These are phyloP conservation scores for Platygyra sinensis DNA, from an alignment of 64 coral and sea anemone species.

Conservation along the genomic window DNA sequence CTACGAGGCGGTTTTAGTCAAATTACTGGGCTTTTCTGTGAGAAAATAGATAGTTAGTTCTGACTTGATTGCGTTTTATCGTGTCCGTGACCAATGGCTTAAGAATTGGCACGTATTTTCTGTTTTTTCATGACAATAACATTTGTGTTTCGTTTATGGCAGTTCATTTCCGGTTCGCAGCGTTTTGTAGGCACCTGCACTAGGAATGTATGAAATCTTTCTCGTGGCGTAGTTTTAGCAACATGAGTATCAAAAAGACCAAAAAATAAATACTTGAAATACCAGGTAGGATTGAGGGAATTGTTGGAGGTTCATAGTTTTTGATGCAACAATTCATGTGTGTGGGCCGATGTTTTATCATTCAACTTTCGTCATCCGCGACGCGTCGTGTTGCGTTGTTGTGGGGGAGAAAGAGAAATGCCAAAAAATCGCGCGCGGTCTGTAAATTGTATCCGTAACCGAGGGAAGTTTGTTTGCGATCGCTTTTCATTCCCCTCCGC, in stretches of 20 bases:
- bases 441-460: background rate
- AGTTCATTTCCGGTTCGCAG: slow-evolving; percentile 33
- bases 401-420: background rate
- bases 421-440: background rate
- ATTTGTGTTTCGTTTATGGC: slow-evolving; percentile 2
- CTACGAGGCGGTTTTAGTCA: background rate
- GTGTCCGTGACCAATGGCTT: background rate
- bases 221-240: background rate
- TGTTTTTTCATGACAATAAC: slow-evolving; percentile 25
- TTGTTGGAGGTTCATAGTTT: background rate
- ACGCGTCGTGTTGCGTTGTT: background rate
- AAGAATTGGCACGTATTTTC: background rate
- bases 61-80: background rate
- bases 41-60: background rate
- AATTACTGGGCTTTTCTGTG: background rate
- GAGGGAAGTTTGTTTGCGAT: background rate
- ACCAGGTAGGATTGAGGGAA: background rate
- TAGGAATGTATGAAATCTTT: slow-evolving; percentile 31
- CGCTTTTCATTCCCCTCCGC: background rate
- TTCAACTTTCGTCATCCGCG: background rate
- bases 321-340: background rate
- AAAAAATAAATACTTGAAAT: background rate
- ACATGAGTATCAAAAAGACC: background rate
- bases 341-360: slow-evolving; percentile 8
- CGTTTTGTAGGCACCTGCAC: slow-evolving; percentile 41